Evolutionary conservation across 2,113 vertebrate species (phyloP).

Genomic region (Apteryx mantelli): DNA sequence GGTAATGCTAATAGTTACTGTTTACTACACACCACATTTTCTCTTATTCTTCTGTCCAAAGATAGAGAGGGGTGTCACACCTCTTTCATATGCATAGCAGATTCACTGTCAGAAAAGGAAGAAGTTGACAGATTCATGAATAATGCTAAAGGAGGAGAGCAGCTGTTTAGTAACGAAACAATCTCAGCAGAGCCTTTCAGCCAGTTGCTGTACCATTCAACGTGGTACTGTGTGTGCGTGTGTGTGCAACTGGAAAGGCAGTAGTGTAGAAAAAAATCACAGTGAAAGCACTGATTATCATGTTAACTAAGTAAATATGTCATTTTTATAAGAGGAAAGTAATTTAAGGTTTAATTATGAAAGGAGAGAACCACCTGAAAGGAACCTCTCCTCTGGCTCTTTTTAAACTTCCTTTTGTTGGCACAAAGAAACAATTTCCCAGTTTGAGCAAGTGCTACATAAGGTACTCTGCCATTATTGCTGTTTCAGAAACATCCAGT

Average conservation of each 20-base stretch:
- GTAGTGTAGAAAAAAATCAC: not conserved
- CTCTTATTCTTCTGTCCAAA: conserved; percentile 1
- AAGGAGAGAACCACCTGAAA: not conserved
- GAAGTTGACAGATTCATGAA: conserved; percentile 56
- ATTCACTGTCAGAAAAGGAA: conserved; percentile 42
- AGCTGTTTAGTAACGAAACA: conserved; percentile 61
- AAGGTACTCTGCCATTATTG: not conserved
- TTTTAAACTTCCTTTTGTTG: not conserved
- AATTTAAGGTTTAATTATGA: not conserved
- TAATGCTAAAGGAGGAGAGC: conserved; percentile 33
- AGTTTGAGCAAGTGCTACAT: no score
- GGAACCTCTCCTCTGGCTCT: not conserved
- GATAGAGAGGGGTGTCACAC: conserved; percentile 17
- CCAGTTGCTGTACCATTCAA: conserved; percentile 28
- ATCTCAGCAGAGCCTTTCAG: conserved; percentile 37
- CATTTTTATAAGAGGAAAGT: not conserved
- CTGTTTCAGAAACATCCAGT: not conserved
- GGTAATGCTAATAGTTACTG: conserved; percentile 6
- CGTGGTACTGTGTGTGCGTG: rapidly evolving
- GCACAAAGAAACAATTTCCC: not conserved
- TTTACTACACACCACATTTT: conserved; percentile 4
- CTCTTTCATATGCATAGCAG: conserved; percentile 51
- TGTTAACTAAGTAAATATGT: not conserved
- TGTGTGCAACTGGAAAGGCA: not conserved
- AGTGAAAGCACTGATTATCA: not conserved